phyloP scores from a whole-genome alignment of 2,113 vertebrate genomes.

The Cervus canadensis region DNA sequence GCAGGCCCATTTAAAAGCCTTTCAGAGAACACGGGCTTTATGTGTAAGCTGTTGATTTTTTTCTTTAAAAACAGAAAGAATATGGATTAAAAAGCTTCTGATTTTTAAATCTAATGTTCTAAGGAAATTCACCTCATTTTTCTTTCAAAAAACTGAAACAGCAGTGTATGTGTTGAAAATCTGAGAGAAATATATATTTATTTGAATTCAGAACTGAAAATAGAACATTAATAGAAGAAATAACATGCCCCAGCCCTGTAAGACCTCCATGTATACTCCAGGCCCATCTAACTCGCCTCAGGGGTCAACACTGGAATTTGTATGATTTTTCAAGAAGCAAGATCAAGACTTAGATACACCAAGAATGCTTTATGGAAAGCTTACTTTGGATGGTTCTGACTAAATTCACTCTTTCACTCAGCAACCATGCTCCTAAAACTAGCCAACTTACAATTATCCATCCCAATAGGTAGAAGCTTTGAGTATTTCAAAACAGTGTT shows the following conservation, averaged over 20 bases:
- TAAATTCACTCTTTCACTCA: background rate
- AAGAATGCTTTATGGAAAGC: background rate
- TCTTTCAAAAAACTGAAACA: background rate
- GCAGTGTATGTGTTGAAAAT: background rate
- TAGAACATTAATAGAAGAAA: background rate
- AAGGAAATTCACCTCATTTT: background rate
- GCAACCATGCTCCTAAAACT: background rate
- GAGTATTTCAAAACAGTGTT: background rate
- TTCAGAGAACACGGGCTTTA: background rate
- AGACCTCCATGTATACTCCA: background rate
- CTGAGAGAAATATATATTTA: background rate
- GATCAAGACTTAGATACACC: background rate
- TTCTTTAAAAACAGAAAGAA: slow-evolving; percentile 16
- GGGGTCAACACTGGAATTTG: background rate
- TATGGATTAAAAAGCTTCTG: background rate
- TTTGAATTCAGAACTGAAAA: slow-evolving; percentile 16
- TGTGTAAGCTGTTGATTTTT: background rate
- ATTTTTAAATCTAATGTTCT: slow-evolving; percentile 9
- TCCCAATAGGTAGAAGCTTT: background rate
- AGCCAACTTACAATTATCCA: background rate
- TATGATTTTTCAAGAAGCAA: background rate
- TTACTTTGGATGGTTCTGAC: background rate
- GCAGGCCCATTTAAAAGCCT: background rate
- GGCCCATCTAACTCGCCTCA: background rate
- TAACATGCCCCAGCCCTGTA: background rate